Evolutionary conservation across 2,797 vertebrate species (phyloP).

Genomic region (Anguilla marmorata): DNA sequence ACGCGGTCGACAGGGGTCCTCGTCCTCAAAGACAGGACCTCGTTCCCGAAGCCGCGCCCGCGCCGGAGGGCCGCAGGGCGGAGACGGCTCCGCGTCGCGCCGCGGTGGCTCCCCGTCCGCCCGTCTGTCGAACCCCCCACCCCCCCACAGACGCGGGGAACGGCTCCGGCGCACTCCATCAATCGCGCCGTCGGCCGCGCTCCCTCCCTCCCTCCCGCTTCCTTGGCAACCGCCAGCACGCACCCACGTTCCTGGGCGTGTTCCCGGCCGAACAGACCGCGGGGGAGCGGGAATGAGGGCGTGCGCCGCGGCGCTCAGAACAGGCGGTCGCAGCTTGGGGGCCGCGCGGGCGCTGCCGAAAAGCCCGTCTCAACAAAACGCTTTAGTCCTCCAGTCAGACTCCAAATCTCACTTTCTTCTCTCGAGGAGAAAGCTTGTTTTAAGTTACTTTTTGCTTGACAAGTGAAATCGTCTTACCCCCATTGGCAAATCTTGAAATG

Average conservation of each 20-base stretch:
- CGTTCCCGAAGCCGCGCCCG: no score
- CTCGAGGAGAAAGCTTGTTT: no score
- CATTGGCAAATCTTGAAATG: no score
- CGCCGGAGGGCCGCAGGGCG: neutral
- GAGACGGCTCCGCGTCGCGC: neutral
- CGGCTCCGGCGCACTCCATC: constrained; percentile 32
- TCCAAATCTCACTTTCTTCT: no score
- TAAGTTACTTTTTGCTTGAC: no score
- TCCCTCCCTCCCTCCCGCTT: neutral
- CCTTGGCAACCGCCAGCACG: neutral
- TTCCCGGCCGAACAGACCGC: neutral
- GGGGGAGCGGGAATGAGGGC: neutral
- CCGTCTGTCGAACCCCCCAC: neutral
- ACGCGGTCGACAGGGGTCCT: neutral
- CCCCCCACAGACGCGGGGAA: neutral
- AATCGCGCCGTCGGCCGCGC: constrained; percentile 25
- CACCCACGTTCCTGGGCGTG: neutral
- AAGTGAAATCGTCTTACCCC: neutral
- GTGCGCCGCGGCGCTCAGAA: neutral
- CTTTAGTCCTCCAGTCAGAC: no score
- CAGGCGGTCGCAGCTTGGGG: neutral
- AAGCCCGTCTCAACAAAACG: no score
- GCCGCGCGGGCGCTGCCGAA: neutral
- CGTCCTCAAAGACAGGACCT: neutral
- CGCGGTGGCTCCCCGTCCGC: neutral